These are phyloP conservation scores for Plutomurus gul DNA, from an alignment of 1,140 invertebrate genomes.

Conservation along the genomic window DNA sequence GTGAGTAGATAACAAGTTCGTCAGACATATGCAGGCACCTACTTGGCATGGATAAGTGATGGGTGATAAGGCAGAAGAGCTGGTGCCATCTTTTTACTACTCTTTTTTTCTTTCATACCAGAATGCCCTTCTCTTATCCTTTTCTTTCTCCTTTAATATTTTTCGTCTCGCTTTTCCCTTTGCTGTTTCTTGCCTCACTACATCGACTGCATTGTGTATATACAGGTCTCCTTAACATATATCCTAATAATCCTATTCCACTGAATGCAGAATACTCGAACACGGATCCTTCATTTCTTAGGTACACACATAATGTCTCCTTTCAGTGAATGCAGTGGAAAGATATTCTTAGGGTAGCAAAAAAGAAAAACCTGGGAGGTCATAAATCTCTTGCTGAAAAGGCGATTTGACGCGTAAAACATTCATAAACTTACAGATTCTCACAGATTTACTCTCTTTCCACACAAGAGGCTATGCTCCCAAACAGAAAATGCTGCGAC, in stretches of 20 bases:
- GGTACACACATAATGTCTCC: not conserved
- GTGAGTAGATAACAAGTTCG: too few relatives aligned
- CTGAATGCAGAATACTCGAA: not conserved
- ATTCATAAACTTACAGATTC: conserved; percentile 22
- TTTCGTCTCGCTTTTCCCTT: not conserved
- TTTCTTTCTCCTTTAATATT: conserved; percentile 1
- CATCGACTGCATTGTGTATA: too few relatives aligned
- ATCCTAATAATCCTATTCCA: not conserved
- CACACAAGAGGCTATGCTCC: not conserved
- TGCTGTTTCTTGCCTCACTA: too few relatives aligned
- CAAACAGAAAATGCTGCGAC: too few relatives aligned
- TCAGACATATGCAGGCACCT: too few relatives aligned
- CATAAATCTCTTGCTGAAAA: conserved; percentile 8
- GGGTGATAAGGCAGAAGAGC: not conserved
- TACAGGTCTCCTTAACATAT: too few relatives aligned
- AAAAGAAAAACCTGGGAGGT: not conserved
- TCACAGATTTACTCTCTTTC: not conserved
- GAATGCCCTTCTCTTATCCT: not conserved
- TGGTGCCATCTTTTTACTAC: conserved; percentile 10
- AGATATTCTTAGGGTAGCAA: not conserved
- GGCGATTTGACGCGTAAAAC: conserved; percentile 9
- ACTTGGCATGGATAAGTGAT: not conserved
- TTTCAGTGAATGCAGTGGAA: not conserved
- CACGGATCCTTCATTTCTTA: too few relatives aligned
- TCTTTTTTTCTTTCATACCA: not conserved